A percentile compares a stretch with the other conserved stretches of the same genome.
These are phyloP conservation scores for Grapholita molesta DNA, from an alignment of 1,140 invertebrate species.

Conservation along the genomic window DNA sequence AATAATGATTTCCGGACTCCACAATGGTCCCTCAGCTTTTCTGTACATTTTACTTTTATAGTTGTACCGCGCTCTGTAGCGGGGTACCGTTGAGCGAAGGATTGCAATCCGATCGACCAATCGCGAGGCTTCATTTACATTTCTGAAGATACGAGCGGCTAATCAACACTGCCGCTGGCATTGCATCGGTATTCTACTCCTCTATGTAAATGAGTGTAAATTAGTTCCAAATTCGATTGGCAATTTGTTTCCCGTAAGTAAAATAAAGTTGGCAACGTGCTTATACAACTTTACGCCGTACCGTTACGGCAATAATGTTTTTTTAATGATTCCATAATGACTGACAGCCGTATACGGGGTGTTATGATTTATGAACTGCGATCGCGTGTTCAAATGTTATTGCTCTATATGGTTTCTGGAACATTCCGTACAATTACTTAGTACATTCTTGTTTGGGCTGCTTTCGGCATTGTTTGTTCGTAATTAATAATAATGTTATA, in stretches of 20 bases:
- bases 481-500: conserved; percentile 38
- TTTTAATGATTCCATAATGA: conserved; percentile 69
- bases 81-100: neutral
- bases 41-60: conserved; percentile 19
- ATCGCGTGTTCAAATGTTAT: conserved; percentile 48
- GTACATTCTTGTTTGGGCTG: conserved; percentile 20
- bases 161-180: neutral
- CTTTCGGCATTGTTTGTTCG: conserved; percentile 28
- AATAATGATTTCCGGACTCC: conserved; percentile 55
- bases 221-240: conserved; percentile 10
- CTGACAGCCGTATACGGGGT: conserved; percentile 45
- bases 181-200: neutral
- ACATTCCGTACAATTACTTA: conserved; percentile 3
- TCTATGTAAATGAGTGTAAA: neutral
- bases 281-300: neutral
- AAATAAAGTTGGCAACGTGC: neutral
- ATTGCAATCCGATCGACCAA: conserved; percentile 3
- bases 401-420: conserved; percentile 11
- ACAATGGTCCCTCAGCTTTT: neutral
- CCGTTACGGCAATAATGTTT: conserved; percentile 54
- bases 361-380: conserved; percentile 57
- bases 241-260: neutral
- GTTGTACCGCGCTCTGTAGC: conserved; percentile 2
- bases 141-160: conserved; percentile 1
- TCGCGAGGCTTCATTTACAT: conserved; percentile 9